Percentiles rank a stretch among this genome's conserved stretches.
Conservation (phyloP, 2,113 vertebrate genomes). For the Holacanthus passer region DNA sequence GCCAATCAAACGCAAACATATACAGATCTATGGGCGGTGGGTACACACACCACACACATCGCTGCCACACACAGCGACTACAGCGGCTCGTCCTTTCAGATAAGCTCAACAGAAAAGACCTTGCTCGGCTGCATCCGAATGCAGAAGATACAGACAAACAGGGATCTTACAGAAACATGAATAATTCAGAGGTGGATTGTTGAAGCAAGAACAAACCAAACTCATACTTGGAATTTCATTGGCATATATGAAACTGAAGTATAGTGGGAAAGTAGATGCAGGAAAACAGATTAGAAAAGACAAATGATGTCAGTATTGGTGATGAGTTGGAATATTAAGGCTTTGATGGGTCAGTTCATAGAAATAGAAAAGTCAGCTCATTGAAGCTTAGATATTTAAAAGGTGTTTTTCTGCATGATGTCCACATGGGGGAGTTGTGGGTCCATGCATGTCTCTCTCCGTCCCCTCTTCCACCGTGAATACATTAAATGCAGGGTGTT, state of each 20-base stretch:
- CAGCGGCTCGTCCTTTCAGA: constrained; percentile 15
- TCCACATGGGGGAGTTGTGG: constrained; percentile 76
- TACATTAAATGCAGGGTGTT: constrained; percentile 42
- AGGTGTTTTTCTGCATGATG: not conserved
- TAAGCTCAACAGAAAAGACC: constrained; percentile 19
- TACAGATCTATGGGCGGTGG: not conserved
- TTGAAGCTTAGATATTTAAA: not conserved
- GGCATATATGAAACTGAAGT: not conserved
- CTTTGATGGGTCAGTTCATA: not conserved
- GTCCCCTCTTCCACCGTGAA: constrained; percentile 24
- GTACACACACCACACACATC: constrained; percentile 9
- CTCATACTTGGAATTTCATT: not conserved
- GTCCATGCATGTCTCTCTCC: constrained; percentile 6
- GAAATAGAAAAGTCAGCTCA: not conserved
- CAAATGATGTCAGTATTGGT: not conserved
- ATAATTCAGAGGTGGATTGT: constrained; percentile 50
- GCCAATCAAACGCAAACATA: not conserved
- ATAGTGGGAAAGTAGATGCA: not conserved
- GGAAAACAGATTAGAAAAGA: not conserved
- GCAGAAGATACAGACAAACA: constrained; percentile 27
- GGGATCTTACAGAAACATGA: constrained; percentile 40
- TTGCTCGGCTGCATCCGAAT: constrained; percentile 24
- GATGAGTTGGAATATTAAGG: not conserved
- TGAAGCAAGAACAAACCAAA: constrained; percentile 23
- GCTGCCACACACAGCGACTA: not conserved